Evolutionary conservation across 2,888 invertebrate species (phyloP), one percentile per base, ranked within the genome.

Genomic region (Protodeltote pygarga): DNA sequence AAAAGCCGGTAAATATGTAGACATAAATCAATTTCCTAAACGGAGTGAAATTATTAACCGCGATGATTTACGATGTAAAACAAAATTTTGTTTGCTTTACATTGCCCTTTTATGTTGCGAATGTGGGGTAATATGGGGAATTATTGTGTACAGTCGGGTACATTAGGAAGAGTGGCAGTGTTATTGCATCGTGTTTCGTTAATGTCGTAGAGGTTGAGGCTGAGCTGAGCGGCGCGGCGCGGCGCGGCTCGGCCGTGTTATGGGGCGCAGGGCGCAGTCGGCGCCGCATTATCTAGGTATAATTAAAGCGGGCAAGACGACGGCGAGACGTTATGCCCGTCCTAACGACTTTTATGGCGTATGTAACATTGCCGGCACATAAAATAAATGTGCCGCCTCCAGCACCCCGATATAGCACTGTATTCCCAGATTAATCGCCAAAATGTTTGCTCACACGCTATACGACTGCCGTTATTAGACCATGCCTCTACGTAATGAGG

Each of bases 311-410:
- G 82, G 81, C 87, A 89, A 89, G 90, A 89, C 85, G 89, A 79
- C 82, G 91, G 83, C 89, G 89, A 89, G 90, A 90, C 91, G 89
- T 89, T 85, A 89, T 84, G 89, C 86, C 79, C 83, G 87, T 85
- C 89, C 87, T 91, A 91, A 91, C 92, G 91, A 87, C 91, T 90
- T 92, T 92, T 91, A 91, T 90, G 83, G 91, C 89, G 88, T 88
- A 91, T 91, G 91, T 90, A 87, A 90, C 92, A 91, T 90, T 90
- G 88, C 89, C 85, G 87, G 87, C 79, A 87, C 90, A 89, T 91
- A 89, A 91, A 91, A 91, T 89, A 89, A 91, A 91, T 90, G 91
- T 90, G 90, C 87, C 85, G 87, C 86, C 84, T 85, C 84, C 76
- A 87, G 83, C 81, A 77, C 79, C 60, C 49, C 85, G 81, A 85